Evolutionary conservation across 2,113 vertebrate species (phyloP).

Genomic region (Ictalurus punctatus): DNA sequence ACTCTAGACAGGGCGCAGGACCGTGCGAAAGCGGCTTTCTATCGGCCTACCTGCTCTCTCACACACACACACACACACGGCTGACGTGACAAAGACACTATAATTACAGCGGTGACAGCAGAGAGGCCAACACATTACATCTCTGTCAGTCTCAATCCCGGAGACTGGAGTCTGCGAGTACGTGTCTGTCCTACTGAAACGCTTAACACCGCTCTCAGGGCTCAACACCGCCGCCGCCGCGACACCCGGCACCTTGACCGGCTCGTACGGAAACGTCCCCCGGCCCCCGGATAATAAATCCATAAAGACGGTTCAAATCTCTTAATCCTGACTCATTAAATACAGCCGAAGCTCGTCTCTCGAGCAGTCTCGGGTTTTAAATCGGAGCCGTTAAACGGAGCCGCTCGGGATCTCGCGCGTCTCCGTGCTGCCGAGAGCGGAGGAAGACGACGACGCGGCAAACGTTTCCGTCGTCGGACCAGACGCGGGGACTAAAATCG

Average conservation of each 20-base stretch:
- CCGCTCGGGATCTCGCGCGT: background rate
- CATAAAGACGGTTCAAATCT: background rate
- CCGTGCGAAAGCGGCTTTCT: too few species aligned
- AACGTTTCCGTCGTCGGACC: background rate
- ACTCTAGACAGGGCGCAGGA: too few species aligned
- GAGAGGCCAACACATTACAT: slow-evolving; percentile 33
- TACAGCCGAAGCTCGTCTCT: background rate
- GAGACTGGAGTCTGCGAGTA: background rate
- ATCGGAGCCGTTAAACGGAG: background rate
- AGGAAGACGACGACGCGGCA: background rate
- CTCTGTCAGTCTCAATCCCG: slow-evolving; percentile 36
- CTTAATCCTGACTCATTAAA: slow-evolving; percentile 13
- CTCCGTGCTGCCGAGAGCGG: background rate
- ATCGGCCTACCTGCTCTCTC: background rate
- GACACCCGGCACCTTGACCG: background rate
- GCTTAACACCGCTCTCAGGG: background rate
- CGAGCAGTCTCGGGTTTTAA: background rate
- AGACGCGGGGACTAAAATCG: background rate
- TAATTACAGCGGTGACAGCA: slow-evolving; percentile 42
- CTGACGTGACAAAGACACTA: slow-evolving; percentile 40
- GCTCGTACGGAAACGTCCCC: background rate
- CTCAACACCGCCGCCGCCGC: background rate
- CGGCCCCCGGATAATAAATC: background rate
- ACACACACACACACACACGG: slow-evolving; percentile 1
- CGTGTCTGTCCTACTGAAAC: slow-evolving; percentile 22